Percentiles rank a stretch among this genome's conserved stretches.
These are phyloP conservation scores for Pristionchus arcanus DNA, from an alignment of 2,888 invertebrate species.

Conservation along the genomic window DNA sequence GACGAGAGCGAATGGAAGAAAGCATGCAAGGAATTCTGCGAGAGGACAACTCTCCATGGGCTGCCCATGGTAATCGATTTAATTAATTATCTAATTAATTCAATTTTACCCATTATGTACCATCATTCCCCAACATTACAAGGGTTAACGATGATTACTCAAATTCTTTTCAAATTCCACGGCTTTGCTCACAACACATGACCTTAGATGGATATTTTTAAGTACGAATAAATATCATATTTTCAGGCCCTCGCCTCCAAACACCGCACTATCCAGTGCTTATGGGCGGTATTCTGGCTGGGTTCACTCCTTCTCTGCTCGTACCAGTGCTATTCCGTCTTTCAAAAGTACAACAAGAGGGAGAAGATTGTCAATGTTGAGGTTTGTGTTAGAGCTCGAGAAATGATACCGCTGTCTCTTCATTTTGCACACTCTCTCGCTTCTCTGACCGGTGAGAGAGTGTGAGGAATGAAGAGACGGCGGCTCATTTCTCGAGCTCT, in stretches of 20 bases:
- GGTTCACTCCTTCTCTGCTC: slow-evolving; percentile 57
- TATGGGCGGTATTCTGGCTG: slow-evolving; percentile 58
- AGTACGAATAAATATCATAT: background rate
- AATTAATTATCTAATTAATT: background rate
- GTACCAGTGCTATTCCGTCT: slow-evolving; percentile 66
- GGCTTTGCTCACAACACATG: no score
- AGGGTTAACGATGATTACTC: no score
- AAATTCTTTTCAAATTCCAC: no score
- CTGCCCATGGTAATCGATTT: slow-evolving; percentile 60
- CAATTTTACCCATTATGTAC: no score
- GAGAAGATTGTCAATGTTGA: slow-evolving; percentile 78
- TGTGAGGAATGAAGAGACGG: no score
- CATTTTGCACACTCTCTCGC: no score
- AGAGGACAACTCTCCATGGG: slow-evolving; percentile 64
- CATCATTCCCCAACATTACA: no score
- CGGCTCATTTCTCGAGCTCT: no score
- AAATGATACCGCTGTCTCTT: no score
- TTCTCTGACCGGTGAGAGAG: no score
- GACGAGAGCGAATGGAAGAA: slow-evolving; percentile 50
- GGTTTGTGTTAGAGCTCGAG: slow-evolving; percentile 66
- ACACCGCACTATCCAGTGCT: slow-evolving; percentile 48
- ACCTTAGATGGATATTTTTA: background rate
- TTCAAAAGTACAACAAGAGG: slow-evolving; percentile 70
- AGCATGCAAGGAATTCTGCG: slow-evolving; percentile 61
- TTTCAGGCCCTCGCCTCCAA: slow-evolving; percentile 54